Conservation (phyloP, 1,140 invertebrate species). For the Drosophila erecta region DNA sequence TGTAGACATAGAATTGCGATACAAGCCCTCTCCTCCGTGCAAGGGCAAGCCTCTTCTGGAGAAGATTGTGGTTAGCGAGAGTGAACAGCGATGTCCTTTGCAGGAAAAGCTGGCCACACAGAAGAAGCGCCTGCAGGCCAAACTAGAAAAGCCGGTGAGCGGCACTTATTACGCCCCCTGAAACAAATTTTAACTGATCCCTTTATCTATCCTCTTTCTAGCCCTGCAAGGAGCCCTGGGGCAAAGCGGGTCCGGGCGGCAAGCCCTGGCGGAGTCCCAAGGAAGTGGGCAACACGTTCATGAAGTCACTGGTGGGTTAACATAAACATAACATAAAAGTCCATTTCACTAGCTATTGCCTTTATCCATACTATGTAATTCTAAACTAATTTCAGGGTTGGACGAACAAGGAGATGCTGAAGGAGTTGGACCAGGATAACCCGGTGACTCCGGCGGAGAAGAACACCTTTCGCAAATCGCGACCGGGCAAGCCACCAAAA, state of each 20-base stretch:
- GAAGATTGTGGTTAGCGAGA: slow-evolving; percentile 81
- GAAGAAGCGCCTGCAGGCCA: slow-evolving; percentile 72
- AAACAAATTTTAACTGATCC: slow-evolving; percentile 30
- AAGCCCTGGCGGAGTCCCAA: slow-evolving; percentile 87
- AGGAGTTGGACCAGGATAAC: slow-evolving; percentile 83
- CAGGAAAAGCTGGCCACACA: slow-evolving; percentile 59
- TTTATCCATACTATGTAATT: not conserved
- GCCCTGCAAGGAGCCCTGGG: slow-evolving; percentile 85
- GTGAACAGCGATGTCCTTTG: slow-evolving; percentile 57
- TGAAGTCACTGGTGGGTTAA: slow-evolving; percentile 87
- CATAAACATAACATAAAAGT: too few relatives aligned
- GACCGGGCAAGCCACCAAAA: slow-evolving; percentile 52
- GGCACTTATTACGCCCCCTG: slow-evolving; percentile 38
- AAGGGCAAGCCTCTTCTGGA: slow-evolving; percentile 84
- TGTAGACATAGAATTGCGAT: slow-evolving; percentile 85
- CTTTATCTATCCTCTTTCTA: slow-evolving; percentile 17
- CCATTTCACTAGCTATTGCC: too few relatives aligned
- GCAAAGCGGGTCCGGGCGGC: slow-evolving; percentile 87
- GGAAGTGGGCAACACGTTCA: slow-evolving; percentile 86
- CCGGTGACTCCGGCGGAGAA: slow-evolving; percentile 77
- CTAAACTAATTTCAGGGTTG: slow-evolving; percentile 57
- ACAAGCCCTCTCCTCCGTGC: slow-evolving; percentile 83
- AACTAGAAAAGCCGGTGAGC: slow-evolving; percentile 83
- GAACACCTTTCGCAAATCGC: slow-evolving; percentile 71
- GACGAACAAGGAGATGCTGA: slow-evolving; percentile 82